Percentiles rank a stretch among this genome's conserved stretches.
Conservation (phyloP, 2,113 vertebrate genomes). For the Amazona vittata region DNA sequence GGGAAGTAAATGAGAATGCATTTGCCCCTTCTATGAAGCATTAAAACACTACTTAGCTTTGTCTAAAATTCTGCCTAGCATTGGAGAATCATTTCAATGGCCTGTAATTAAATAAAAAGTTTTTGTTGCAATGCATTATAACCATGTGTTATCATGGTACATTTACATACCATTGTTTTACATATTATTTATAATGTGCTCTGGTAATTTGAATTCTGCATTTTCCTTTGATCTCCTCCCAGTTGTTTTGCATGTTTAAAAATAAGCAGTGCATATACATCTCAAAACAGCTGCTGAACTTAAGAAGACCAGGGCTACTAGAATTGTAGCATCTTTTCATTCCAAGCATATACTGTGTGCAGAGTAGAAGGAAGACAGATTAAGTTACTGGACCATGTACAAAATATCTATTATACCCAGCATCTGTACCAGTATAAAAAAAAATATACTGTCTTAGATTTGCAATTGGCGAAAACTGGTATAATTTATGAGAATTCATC, state of each 20-base stretch:
- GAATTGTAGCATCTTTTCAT: not conserved
- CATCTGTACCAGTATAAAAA: not conserved
- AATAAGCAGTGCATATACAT: not conserved
- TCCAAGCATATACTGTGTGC: not conserved
- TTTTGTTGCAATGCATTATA: not conserved
- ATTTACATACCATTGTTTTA: conserved; percentile 13
- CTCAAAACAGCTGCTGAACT: conserved; percentile 29
- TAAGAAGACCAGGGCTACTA: not conserved
- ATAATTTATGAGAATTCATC: not conserved
- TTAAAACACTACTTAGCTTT: not conserved
- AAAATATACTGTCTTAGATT: not conserved
- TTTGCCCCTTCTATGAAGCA: not conserved
- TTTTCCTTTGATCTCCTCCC: conserved; percentile 25
- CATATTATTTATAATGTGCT: not conserved
- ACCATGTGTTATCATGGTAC: not conserved
- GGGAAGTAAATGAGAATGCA: not conserved
- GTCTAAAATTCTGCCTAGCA: not conserved
- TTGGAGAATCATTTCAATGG: not conserved
- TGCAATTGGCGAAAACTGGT: not conserved
- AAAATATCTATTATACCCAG: not conserved
- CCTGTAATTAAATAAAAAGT: conserved; percentile 16
- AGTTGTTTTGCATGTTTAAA: conserved; percentile 35
- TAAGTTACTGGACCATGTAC: not conserved
- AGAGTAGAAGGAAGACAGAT: not conserved
- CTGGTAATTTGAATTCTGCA: conserved; percentile 21